Evolutionary conservation across 2,888 invertebrate species (phyloP), one percentile per base, ranked within the genome.

Genomic region (Aphrophora alni): DNA sequence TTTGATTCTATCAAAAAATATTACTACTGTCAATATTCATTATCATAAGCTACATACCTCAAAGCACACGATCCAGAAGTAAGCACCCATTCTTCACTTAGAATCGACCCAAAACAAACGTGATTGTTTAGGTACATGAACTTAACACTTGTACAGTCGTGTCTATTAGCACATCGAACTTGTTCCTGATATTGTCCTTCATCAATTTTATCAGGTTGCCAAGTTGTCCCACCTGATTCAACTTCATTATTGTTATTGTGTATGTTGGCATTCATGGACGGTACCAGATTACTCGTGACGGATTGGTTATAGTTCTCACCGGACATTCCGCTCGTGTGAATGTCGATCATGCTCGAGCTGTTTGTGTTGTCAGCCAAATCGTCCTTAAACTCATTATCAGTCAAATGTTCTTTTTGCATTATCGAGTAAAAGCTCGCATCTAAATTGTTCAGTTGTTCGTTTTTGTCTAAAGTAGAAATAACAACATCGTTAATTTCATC

Each of bases 31-130:
- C n/a, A n/a, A n/a, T n/a, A n/a, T n/a, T n/a, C n/a, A n/a, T n/a
- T n/a, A n/a, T n/a, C n/a, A n/a, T n/a, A n/a, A n/a, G n/a, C n/a
- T 14, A 59, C 59, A 3, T 83, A 85, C 85, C 83, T 86, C 78
- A 85, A 84, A 83, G 85, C 85, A 80, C 86, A 86, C n/a, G 85
- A 84, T 38, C 84, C 85, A 33, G 85, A 85, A 28, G 85, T 87
- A 72, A 86, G 83, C 74, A 85, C 81, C 84, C 85, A 85, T 70
- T 86, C 85, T 77, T 84, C 82, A 51, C 84, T 84, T 24, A 86
- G 82, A 81, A 85, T 83, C 33, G 84, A 84, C n/a, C 85, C 86
- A 59, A 84, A 84, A 78, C 85, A 86, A 14, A 85, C 76, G 0
- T 84, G 83, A 44, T 82, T 74, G 25, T 82, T 81, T 4, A 82